Evolutionary conservation across 2,888 invertebrate species (phyloP).

Genomic region (Thymelicus acteon): DNA sequence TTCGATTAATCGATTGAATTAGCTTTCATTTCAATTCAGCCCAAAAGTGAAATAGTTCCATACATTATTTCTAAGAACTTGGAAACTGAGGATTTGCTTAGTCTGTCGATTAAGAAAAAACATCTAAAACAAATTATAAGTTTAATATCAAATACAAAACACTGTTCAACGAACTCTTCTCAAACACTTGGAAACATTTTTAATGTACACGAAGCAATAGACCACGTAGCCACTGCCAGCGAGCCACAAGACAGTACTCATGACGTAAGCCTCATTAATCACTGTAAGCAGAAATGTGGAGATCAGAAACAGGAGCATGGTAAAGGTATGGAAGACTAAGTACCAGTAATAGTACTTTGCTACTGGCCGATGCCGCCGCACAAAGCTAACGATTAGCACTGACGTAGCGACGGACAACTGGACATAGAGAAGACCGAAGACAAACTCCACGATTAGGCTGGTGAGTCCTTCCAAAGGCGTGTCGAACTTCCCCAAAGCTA

Average conservation of each 20-base stretch:
- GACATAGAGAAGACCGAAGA: conserved; percentile 60
- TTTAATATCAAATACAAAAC: background rate
- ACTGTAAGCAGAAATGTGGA: conserved; percentile 56
- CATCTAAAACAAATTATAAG: background rate
- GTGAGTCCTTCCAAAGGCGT: conserved; percentile 47
- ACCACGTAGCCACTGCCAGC: conserved; percentile 53
- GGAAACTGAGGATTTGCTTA: too few relatives aligned
- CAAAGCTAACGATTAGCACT: conserved; percentile 57
- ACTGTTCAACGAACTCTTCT: conserved; percentile 5
- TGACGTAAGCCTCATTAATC: conserved; percentile 50
- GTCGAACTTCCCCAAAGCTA: conserved; percentile 49
- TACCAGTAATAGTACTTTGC: conserved; percentile 64
- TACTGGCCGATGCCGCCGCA: conserved; percentile 54
- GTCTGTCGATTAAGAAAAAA: too few relatives aligned
- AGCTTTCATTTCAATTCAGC: too few relatives aligned
- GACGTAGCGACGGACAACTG: conserved; percentile 66
- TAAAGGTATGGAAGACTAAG: conserved; percentile 56
- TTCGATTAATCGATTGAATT: too few relatives aligned
- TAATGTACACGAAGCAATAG: conserved; percentile 51
- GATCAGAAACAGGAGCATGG: conserved; percentile 55
- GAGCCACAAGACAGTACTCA: conserved; percentile 49
- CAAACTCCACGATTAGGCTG: conserved; percentile 57
- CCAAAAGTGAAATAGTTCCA: too few relatives aligned
- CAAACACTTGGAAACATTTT: conserved; percentile 39
- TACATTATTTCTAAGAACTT: too few relatives aligned